Conservation (phyloP, 2,797 vertebrate species). For the Morus bassanus region DNA sequence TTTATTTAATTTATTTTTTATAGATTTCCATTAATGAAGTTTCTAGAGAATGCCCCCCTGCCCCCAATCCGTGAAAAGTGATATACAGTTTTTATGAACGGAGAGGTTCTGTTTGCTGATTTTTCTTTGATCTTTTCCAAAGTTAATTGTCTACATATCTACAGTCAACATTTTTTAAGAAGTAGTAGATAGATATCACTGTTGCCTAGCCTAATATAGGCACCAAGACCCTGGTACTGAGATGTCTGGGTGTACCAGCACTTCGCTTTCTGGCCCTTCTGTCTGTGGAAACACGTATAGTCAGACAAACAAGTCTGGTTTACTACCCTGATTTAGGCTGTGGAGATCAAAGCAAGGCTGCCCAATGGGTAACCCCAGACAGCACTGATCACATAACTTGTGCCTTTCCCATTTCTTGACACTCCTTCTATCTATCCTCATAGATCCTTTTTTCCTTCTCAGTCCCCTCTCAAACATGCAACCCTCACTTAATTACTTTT, state of each 20-base stretch:
- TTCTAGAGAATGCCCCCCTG: accelerated
- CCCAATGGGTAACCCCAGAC: not conserved
- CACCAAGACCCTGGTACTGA: not conserved
- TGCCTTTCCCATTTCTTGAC: not conserved
- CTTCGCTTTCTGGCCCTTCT: not conserved
- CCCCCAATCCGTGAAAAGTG: not conserved
- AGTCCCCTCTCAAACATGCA: not conserved
- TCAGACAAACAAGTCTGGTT: not conserved
- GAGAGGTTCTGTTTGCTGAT: not conserved
- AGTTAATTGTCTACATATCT: not conserved
- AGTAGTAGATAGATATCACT: not conserved
- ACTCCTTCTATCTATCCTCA: not conserved
- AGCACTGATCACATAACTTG: not conserved
- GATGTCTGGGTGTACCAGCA: not conserved
- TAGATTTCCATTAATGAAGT: not conserved
- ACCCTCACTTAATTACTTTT: not conserved
- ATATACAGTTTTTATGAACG: not conserved
- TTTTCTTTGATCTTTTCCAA: not conserved
- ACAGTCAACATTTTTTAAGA: not conserved
- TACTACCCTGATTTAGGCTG: not conserved
- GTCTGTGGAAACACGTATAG: not conserved
- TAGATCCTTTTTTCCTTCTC: not conserved
- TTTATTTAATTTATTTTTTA: not conserved
- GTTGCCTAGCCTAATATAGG: not conserved
- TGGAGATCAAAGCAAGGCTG: not conserved